Evolutionary conservation across 2,888 invertebrate species (phyloP).

Genomic region (Anodontia alba): DNA sequence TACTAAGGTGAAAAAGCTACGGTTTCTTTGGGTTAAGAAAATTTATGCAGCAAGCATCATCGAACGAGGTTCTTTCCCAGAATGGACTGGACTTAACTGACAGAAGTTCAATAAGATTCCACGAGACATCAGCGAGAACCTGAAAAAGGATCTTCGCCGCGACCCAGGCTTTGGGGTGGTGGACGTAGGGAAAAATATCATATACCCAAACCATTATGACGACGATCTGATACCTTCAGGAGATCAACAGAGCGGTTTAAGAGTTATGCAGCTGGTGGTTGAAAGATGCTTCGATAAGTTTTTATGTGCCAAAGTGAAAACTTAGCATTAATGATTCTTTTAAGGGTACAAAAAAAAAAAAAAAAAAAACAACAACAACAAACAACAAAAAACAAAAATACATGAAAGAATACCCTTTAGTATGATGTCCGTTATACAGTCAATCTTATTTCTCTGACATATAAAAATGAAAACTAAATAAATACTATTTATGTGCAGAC

Average conservation of each 20-base stretch:
- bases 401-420: too few relatives aligned
- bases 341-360: too few relatives aligned
- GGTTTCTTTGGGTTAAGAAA: background rate
- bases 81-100: background rate
- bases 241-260: conserved; percentile 6
- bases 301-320: background rate
- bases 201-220: conserved; percentile 27
- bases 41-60: background rate
- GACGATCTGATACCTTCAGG: conserved; percentile 21
- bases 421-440: too few relatives aligned
- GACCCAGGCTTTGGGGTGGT: background rate
- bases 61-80: conserved; percentile 13
- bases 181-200: conserved; percentile 10
- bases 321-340: background rate
- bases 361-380: background rate
- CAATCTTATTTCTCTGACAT: too few relatives aligned
- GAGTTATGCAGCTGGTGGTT: background rate
- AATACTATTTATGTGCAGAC: too few relatives aligned
- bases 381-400: too few relatives aligned
- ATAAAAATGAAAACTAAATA: too few relatives aligned
- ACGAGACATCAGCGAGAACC: background rate
- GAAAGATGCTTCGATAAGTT: background rate
- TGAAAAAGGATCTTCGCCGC: background rate
- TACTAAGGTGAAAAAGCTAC: too few relatives aligned
- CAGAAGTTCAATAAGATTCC: background rate